These are phyloP conservation scores for Mionectes macconnelli DNA, from an alignment of 2,113 vertebrate species.

Conservation along the genomic window DNA sequence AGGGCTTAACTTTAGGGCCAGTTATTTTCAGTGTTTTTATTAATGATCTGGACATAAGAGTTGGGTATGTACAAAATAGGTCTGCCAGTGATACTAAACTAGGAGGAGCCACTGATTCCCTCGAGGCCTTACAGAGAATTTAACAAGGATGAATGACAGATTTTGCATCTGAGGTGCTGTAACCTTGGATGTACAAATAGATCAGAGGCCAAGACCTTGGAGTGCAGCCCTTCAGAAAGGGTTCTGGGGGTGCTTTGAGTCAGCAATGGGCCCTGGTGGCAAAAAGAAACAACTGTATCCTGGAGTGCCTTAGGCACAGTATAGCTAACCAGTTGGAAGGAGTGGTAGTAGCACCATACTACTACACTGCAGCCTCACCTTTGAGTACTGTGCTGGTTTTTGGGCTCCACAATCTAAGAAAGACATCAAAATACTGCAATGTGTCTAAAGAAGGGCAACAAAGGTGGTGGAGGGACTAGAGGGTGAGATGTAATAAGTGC, in stretches of 20 bases:
- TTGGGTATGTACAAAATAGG: neutral
- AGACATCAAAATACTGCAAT: neutral
- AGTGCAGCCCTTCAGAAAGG: neutral
- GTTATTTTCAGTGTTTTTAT: neutral
- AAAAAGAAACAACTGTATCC: fast-evolving
- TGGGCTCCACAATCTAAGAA: neutral
- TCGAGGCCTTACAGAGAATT: neutral
- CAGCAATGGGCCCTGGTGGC: neutral
- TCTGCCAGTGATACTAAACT: neutral
- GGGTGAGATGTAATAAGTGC: neutral
- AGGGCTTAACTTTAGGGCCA: neutral
- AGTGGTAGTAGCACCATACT: neutral
- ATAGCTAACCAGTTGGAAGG: neutral
- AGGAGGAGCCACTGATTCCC: neutral
- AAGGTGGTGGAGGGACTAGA: neutral
- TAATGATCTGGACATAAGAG: neutral
- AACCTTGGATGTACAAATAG: neutral
- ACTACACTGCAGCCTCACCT: neutral
- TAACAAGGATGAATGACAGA: neutral
- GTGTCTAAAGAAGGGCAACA: neutral
- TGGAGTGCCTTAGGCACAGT: neutral
- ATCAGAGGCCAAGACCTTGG: neutral
- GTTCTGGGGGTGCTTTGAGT: neutral
- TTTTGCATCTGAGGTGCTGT: neutral
- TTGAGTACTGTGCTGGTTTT: neutral